These are phyloP conservation scores for Lophotriccus pileatus DNA, from an alignment of 2,797 vertebrate genomes.

Conservation along the genomic window DNA sequence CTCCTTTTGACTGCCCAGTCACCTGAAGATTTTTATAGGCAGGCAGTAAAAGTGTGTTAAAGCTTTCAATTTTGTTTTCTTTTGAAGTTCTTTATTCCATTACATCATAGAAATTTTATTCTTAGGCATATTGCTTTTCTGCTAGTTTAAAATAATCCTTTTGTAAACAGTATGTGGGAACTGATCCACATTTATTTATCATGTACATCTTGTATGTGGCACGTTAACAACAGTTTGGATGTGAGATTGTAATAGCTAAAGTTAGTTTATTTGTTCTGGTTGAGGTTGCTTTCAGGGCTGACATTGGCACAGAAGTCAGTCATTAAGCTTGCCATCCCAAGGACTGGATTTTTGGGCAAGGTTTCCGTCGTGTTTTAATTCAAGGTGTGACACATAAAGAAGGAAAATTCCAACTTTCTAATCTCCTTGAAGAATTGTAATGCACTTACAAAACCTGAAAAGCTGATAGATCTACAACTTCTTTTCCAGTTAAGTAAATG, in stretches of 20 bases:
- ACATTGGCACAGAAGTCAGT: background rate
- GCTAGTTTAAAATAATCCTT: background rate
- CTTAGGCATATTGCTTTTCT: background rate
- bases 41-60: background rate
- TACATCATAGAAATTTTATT: background rate
- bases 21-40: background rate
- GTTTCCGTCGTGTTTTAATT: background rate
- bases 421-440: background rate
- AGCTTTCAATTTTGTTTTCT: background rate
- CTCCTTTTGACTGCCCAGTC: background rate
- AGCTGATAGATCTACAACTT: background rate
- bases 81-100: background rate
- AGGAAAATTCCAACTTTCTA: background rate
- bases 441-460: background rate
- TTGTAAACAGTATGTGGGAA: background rate
- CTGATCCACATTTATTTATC: background rate
- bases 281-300: background rate
- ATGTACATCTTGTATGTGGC: background rate
- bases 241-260: background rate
- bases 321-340: background rate
- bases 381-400: background rate
- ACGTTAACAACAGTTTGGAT: background rate
- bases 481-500: background rate
- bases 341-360: background rate
- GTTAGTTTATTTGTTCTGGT: background rate